Conservation (phyloP, 2,113 vertebrate genomes). For the Jaculus jaculus region DNA sequence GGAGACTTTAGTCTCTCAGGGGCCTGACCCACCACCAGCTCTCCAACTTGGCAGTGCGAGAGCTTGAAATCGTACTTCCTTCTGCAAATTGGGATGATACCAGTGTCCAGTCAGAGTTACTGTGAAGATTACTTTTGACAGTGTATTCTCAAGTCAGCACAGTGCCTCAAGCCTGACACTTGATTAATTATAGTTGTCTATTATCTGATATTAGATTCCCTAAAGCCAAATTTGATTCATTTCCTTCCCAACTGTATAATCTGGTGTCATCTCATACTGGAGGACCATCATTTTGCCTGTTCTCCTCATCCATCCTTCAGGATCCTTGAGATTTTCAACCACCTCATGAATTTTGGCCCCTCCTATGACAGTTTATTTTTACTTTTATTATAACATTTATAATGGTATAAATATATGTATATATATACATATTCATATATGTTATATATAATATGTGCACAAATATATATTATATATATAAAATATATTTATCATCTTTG, state of each 20-base stretch:
- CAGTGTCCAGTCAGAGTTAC: not conserved
- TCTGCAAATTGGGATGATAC: slow-evolving; percentile 12
- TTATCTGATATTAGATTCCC: not conserved
- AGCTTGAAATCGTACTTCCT: not conserved
- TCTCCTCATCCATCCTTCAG: not conserved
- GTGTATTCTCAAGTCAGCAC: not conserved
- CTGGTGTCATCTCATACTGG: not conserved
- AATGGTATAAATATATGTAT: too few relatives aligned
- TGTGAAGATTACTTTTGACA: not conserved
- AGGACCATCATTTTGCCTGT: not conserved
- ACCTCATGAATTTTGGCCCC: not conserved
- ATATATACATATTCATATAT: too few relatives aligned
- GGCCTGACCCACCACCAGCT: not conserved
- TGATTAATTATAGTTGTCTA: not conserved
- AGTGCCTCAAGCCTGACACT: not conserved
- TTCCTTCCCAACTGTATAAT: not conserved
- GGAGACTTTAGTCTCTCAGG: not conserved
- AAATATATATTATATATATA: not conserved
- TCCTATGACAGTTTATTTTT: not conserved
- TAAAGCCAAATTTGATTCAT: not conserved
- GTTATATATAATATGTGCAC: not conserved
- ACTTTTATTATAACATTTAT: not conserved
- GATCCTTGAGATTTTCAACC: not conserved
- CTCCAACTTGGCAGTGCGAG: not conserved
- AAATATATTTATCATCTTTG: not conserved